Evolutionary conservation across 2,797 vertebrate genomes (phyloP), one percentile per base, ranked within the genome.

Genomic region (Numenius phaeopus): DNA sequence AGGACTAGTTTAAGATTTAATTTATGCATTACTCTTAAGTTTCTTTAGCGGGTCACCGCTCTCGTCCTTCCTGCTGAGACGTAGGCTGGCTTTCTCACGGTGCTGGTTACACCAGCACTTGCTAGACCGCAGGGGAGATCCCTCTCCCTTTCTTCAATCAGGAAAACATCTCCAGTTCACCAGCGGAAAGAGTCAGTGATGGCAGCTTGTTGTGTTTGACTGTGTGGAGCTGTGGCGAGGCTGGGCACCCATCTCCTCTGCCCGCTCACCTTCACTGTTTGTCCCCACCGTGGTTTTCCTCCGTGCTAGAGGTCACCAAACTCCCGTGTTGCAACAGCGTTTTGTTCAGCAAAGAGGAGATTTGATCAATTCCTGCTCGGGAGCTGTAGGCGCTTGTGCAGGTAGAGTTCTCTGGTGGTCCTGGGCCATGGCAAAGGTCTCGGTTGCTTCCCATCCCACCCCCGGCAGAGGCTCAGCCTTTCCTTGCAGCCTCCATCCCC

Each of bases 281-380:
- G 2, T 59, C 52, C 40, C 49, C 3, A 1, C 12, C 4, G 0
- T 5, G 1, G 30, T 72, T 24, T 69, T 23, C 42, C 65, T 57
- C 39, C 5, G 0, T 2, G 34, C 30, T 44, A 27, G 21, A 40
- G 10, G 21, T 82, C 37, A 15, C 61, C 24, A 21, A 20, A 52
- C 27, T 91, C 39, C 16, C 0, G 0, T 1, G 4, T 27, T 42
- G 13, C 32, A 29, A 5, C 55, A 55, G 30, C 3, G 0, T 13
- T 64, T 83, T 52, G 46, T 52, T 65, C 18, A 42, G 39, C 39
- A 39, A 39, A 58, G 9, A 58, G 5, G 2, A 47, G 73, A 39
- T 44, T 14, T 6, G 6, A 12, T 71, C 69, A 7, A 2, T 50
- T 80, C 42, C 21, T 59, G 6, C 42, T 24, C 47, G 37, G 39